phyloP scores from a whole-genome alignment of 2,797 vertebrate genomes.

The Molossus molossus region DNA sequence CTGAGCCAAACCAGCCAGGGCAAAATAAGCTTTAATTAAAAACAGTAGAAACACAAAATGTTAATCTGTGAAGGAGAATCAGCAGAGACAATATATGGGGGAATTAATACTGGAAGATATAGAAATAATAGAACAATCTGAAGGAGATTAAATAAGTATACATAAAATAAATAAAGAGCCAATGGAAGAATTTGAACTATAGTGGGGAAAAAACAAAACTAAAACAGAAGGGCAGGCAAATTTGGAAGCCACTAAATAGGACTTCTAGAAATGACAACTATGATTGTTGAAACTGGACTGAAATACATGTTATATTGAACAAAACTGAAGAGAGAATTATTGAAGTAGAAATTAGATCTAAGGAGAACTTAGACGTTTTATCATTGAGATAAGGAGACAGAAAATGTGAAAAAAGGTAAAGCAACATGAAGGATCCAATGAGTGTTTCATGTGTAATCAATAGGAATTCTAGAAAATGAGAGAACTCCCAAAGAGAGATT shows the following conservation, averaged over 20 bases:
- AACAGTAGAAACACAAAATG: constrained; percentile 15
- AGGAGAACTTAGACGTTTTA: background rate
- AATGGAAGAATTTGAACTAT: constrained; percentile 45
- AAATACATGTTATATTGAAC: background rate
- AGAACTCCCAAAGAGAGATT: background rate
- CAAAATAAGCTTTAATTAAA: no score
- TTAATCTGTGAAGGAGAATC: constrained; percentile 34
- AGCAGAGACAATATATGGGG: constrained; percentile 32
- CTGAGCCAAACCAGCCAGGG: no score
- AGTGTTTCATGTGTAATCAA: background rate
- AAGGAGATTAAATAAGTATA: constrained; percentile 66
- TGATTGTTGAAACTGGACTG: background rate
- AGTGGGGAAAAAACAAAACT: background rate
- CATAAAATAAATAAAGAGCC: constrained; percentile 47
- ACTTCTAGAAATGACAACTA: background rate
- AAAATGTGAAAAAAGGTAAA: constrained; percentile 14
- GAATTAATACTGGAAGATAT: background rate
- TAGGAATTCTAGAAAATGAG: constrained; percentile 27
- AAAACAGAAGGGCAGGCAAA: background rate
- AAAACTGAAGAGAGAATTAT: background rate
- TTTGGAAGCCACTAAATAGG: background rate
- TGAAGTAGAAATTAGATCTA: background rate
- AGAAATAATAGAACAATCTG: constrained; percentile 27
- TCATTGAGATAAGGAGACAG: background rate
- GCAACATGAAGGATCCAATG: background rate